A percentile compares a stretch with the other conserved stretches of the same genome.
Conservation (phyloP, 2,797 vertebrate genomes). For the Odontamblyopus lacepedii region DNA sequence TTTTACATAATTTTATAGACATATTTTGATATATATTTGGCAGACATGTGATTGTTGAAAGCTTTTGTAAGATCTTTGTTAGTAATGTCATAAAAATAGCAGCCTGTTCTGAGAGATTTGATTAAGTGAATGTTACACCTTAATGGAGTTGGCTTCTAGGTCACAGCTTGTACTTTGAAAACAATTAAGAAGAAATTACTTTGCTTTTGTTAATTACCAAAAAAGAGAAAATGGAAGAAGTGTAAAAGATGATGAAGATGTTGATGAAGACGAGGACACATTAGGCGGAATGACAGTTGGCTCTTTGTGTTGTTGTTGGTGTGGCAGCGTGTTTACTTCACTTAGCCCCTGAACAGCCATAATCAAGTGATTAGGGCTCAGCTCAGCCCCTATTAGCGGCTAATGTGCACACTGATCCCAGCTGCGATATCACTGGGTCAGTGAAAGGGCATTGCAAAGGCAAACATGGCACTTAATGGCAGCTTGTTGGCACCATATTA, state of each 20-base stretch:
- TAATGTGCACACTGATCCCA: slow-evolving; percentile 24
- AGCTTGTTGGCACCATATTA: not conserved
- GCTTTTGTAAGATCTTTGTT: not conserved
- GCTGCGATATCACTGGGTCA: slow-evolving; percentile 15
- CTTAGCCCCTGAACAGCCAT: slow-evolving; percentile 13
- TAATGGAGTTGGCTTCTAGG: not conserved
- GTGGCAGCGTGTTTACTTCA: slow-evolving; percentile 15
- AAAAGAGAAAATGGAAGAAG: not conserved
- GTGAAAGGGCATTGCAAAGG: slow-evolving; percentile 14
- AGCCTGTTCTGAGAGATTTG: not conserved
- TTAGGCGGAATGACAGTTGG: not conserved
- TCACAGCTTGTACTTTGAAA: not conserved
- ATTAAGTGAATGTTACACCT: not conserved
- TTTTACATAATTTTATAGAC: too few species aligned
- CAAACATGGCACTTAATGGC: slow-evolving; percentile 10
- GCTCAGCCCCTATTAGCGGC: slow-evolving; percentile 28
- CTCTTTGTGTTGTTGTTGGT: slow-evolving; percentile 12
- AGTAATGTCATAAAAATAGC: not conserved
- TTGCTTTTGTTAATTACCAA: not conserved
- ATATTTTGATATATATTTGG: too few species aligned
- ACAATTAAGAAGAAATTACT: not conserved
- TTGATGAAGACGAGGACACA: not conserved
- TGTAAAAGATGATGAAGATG: not conserved
- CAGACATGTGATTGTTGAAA: too few species aligned
- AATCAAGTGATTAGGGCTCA: slow-evolving; percentile 37